These are phyloP conservation scores for Aromia moschata DNA, from an alignment of 2,888 invertebrate species.

Conservation along the genomic window DNA sequence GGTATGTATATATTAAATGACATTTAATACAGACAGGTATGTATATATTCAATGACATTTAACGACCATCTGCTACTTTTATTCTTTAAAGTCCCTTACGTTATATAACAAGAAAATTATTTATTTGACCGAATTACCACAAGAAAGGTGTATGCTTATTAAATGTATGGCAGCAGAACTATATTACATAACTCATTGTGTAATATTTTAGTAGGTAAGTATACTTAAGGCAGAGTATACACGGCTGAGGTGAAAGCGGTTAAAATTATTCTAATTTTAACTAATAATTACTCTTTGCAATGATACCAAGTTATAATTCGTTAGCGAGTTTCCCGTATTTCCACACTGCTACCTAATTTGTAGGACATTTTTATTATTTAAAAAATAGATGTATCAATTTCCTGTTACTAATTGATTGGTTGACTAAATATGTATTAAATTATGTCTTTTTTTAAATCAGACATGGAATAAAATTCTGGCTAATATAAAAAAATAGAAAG, in stretches of 20 bases:
- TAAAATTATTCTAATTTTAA: conserved; percentile 23
- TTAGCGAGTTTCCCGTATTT: conserved; percentile 1
- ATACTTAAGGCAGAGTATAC: conserved; percentile 4
- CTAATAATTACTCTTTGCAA: conserved; percentile 7
- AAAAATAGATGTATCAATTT: no score
- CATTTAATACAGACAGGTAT: no score
- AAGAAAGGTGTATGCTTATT: conserved; percentile 5
- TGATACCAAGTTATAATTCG: conserved; percentile 6
- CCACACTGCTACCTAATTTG: no score
- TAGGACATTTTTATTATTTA: no score
- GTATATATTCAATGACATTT: no score
- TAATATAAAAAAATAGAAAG: no score
- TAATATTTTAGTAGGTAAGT: conserved; percentile 21
- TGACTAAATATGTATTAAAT: no score
- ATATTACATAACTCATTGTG: conserved; percentile 25
- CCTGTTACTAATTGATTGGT: no score
- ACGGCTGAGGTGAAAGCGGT: conserved; percentile 21
- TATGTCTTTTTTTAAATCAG: no score
- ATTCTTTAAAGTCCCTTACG: not conserved
- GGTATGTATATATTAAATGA: no score
- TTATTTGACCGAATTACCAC: not conserved
- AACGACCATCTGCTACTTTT: not conserved
- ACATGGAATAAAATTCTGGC: no score
- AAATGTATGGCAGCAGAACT: conserved; percentile 8
- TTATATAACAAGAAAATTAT: not conserved